These are phyloP conservation scores for Drosophila fulvimacula DNA, from an alignment of 2,888 invertebrate species.

Conservation along the genomic window DNA sequence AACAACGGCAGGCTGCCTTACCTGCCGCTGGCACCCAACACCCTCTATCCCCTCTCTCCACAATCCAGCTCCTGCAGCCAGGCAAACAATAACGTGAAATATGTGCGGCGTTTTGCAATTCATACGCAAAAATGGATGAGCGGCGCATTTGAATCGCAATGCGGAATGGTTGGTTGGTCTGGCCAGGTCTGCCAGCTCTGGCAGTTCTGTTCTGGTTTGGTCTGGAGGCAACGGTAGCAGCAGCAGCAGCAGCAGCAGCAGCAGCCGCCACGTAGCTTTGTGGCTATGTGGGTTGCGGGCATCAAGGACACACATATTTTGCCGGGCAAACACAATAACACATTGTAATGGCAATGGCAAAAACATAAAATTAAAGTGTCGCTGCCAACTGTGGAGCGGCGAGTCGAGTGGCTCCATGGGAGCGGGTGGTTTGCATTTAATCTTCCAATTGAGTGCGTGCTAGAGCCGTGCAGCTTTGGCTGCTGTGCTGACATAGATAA, in stretches of 20 bases:
- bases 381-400: slow-evolving; percentile 45
- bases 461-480: slow-evolving; percentile 30
- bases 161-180: slow-evolving; percentile 28
- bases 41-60: neutral
- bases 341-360: slow-evolving; percentile 64
- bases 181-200: slow-evolving; percentile 1
- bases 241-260: slow-evolving; percentile 8
- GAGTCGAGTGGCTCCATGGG: neutral
- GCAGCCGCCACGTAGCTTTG: slow-evolving; percentile 19
- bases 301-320: slow-evolving; percentile 59
- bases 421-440: slow-evolving; percentile 64
- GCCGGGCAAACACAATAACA: slow-evolving; percentile 59
- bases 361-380: slow-evolving; percentile 69
- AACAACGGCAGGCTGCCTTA: slow-evolving; percentile 51
- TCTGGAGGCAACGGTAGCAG: slow-evolving; percentile 14
- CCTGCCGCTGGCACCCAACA: slow-evolving; percentile 51
- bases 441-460: slow-evolving; percentile 78
- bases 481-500: slow-evolving; percentile 74
- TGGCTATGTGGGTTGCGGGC: slow-evolving; percentile 44
- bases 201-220: neutral
- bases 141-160: slow-evolving; percentile 68
- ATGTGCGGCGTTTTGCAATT: slow-evolving; percentile 80
- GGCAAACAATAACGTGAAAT: slow-evolving; percentile 77
- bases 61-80: slow-evolving; percentile 22
- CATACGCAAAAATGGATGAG: slow-evolving; percentile 78